Conservation (phyloP, 1,140 invertebrate species). For the Panagrolaimus sp. region DNA sequence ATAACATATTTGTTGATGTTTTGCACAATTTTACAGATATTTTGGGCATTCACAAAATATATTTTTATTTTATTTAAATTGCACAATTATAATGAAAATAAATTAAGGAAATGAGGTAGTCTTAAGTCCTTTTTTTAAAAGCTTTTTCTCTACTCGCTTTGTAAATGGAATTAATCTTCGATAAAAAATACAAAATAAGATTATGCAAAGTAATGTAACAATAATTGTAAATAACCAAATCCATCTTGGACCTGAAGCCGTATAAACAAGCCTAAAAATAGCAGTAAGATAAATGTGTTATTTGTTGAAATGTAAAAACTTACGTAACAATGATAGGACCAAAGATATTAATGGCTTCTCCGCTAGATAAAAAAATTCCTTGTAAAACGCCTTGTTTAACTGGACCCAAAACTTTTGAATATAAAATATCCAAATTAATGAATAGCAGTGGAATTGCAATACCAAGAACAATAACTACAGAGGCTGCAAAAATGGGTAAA, state of each 20-base stretch:
- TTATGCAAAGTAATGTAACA: neutral
- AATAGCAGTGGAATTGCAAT: conserved; percentile 10
- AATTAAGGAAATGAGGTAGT: too few relatives aligned
- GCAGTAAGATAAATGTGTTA: too few relatives aligned
- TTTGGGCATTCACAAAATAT: too few relatives aligned
- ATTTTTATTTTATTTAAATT: too few relatives aligned
- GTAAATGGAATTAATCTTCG: conserved; percentile 15
- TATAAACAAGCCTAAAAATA: conserved; percentile 18
- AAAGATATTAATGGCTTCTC: conserved; percentile 9
- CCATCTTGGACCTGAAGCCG: conserved; percentile 10
- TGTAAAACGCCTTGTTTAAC: conserved; percentile 16
- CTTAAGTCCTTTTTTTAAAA: neutral
- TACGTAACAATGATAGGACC: conserved; percentile 18
- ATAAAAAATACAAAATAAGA: conserved; percentile 13
- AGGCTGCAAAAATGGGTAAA: too few relatives aligned
- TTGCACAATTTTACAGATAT: too few relatives aligned
- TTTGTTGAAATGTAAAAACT: conserved; percentile 7
- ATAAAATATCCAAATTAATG: conserved; percentile 16
- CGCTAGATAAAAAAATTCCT: conserved; percentile 12
- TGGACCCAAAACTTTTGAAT: conserved; percentile 15
- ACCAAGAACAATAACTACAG: neutral
- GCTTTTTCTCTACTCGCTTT: neutral
- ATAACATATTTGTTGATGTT: too few relatives aligned
- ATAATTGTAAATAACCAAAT: conserved; percentile 18
- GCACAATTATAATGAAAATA: too few relatives aligned